Conservation (phyloP, 1,140 invertebrate species). For the Eciton burchellii region DNA sequence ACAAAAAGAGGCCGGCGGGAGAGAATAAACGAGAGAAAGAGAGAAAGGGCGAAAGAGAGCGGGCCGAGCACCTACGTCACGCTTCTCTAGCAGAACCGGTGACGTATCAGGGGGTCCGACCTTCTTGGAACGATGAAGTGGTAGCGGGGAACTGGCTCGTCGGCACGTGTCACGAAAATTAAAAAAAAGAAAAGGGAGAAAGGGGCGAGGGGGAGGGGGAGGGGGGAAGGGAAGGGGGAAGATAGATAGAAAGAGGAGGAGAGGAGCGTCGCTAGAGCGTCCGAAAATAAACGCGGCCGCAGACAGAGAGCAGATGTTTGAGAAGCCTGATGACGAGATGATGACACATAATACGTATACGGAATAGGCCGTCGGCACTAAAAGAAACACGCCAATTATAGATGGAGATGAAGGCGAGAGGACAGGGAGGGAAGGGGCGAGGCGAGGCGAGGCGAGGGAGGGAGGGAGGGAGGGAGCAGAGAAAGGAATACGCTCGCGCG, state of each 20-base stretch:
- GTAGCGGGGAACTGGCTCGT: constrained; percentile 37
- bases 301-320: constrained; percentile 35
- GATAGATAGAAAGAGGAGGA: neutral
- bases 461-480: too few species aligned
- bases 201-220: neutral
- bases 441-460: too few species aligned
- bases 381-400: constrained; percentile 20
- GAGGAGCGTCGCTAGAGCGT: neutral
- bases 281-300: constrained; percentile 47
- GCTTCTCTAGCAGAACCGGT: constrained; percentile 24
- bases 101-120: constrained; percentile 42
- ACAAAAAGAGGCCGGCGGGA: neutral
- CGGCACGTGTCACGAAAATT: constrained; percentile 53
- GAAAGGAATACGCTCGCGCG: neutral
- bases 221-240: neutral
- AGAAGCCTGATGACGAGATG: constrained; percentile 26
- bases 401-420: constrained; percentile 2
- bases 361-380: constrained; percentile 2
- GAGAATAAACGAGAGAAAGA: constrained; percentile 29
- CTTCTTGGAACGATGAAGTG: constrained; percentile 45
- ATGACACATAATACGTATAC: constrained; percentile 21
- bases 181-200: neutral
- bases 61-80: constrained; percentile 39
- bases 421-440: too few species aligned
- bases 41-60: neutral